Evolutionary conservation across 2,888 invertebrate genomes (phyloP).

Genomic region (Rambutsinella grinnellia): DNA sequence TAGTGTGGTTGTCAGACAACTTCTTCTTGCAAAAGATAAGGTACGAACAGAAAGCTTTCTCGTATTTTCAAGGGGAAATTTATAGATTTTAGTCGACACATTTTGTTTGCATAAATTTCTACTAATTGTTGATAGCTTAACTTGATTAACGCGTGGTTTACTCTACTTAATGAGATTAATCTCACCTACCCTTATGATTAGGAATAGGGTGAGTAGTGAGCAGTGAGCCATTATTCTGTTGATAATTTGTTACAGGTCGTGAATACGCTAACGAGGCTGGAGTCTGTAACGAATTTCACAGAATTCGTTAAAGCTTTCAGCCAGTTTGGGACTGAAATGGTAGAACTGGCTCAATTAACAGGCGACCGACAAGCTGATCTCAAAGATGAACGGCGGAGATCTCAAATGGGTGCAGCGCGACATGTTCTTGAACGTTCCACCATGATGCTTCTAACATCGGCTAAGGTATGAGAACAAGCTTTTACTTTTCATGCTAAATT

Average conservation of each 20-base stretch:
- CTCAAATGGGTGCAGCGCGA: slow-evolving; percentile 96
- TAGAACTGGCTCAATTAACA: slow-evolving; percentile 95
- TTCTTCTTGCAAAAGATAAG: slow-evolving; percentile 95
- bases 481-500: too few relatives aligned
- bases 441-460: slow-evolving; percentile 95
- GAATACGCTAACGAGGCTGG: slow-evolving; percentile 84
- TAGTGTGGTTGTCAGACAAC: slow-evolving; percentile 96
- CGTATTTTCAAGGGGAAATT: too few relatives aligned
- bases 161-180: too few relatives aligned
- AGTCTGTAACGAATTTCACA: slow-evolving; percentile 86
- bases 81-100: too few relatives aligned
- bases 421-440: slow-evolving; percentile 96
- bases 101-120: too few relatives aligned
- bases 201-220: too few relatives aligned
- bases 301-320: slow-evolving; percentile 99
- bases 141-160: too few relatives aligned
- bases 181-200: too few relatives aligned
- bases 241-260: slow-evolving; percentile 74
- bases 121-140: neutral
- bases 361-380: slow-evolving; percentile 85
- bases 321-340: slow-evolving; percentile 98
- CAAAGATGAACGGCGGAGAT: slow-evolving; percentile 92
- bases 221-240: too few relatives aligned
- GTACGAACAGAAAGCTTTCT: slow-evolving; percentile 72
- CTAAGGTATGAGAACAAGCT: slow-evolving; percentile 92